Conservation (phyloP, 2,113 vertebrate genomes). For the Vicugna pacos region DNA sequence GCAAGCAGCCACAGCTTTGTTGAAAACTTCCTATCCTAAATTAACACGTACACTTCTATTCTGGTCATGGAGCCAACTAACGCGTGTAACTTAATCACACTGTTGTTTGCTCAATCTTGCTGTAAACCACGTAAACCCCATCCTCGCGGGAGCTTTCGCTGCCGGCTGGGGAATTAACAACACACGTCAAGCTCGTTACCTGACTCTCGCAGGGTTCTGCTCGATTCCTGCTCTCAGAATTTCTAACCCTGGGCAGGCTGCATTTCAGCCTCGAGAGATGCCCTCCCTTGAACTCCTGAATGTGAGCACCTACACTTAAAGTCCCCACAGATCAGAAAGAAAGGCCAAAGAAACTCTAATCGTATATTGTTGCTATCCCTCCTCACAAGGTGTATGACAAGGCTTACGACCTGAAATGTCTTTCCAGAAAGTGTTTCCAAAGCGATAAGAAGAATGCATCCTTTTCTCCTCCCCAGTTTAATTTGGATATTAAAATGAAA, state of each 20-base stretch:
- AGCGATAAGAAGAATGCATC: neutral
- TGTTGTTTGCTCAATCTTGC: conserved; percentile 72
- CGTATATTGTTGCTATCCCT: neutral
- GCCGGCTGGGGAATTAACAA: conserved; percentile 63
- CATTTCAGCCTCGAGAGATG: neutral
- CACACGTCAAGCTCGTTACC: conserved; percentile 59
- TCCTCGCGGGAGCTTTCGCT: conserved; percentile 61
- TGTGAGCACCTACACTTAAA: neutral
- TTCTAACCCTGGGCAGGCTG: neutral
- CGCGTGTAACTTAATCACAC: conserved; percentile 68
- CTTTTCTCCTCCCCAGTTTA: neutral
- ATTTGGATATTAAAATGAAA: conserved; percentile 41
- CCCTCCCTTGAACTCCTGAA: neutral
- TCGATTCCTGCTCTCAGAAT: neutral
- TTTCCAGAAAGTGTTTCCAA: neutral
- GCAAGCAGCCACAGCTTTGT: conserved; percentile 42
- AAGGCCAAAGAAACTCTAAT: neutral
- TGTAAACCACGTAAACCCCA: conserved; percentile 60
- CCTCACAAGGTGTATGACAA: neutral
- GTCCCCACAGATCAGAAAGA: neutral
- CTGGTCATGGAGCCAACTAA: conserved; percentile 52
- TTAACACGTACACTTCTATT: conserved; percentile 42
- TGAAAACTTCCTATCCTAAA: conserved; percentile 74
- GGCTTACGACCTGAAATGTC: neutral
- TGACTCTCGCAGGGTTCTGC: conserved; percentile 45